Evolutionary conservation across 2,797 vertebrate species (phyloP).

Genomic region (Kryptopterus vitreolus): DNA sequence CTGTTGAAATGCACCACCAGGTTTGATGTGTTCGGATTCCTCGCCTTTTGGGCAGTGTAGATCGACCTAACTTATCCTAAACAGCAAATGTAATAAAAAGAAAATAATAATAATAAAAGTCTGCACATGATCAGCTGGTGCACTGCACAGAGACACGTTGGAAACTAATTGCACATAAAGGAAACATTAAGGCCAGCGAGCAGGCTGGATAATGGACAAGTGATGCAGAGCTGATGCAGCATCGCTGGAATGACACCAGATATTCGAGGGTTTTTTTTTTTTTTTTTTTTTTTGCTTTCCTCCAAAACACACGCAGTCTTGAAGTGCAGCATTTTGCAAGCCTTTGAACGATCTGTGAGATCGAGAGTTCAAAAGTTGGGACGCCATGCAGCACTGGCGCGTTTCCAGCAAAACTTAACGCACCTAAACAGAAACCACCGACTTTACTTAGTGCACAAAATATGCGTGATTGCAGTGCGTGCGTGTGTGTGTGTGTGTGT

Average conservation of each 20-base stretch:
- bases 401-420: slow-evolving; percentile 22
- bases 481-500: neutral
- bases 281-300: neutral
- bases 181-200: slow-evolving; percentile 46
- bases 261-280: slow-evolving; percentile 32
- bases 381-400: slow-evolving; percentile 67
- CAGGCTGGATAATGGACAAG: slow-evolving; percentile 67
- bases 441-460: slow-evolving; percentile 70
- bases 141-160: neutral
- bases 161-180: slow-evolving; percentile 1
- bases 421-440: too few species aligned
- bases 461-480: slow-evolving; percentile 63
- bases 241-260: slow-evolving; percentile 66
- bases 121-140: slow-evolving; percentile 4
- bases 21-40: neutral
- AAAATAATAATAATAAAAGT: neutral
- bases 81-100: neutral
- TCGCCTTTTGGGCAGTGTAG: slow-evolving; percentile 19
- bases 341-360: slow-evolving; percentile 40
- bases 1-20: slow-evolving; percentile 66
- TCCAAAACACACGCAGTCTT: slow-evolving; percentile 43
- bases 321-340: slow-evolving; percentile 11
- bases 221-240: slow-evolving; percentile 74
- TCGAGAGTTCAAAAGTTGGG: slow-evolving; percentile 73
- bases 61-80: slow-evolving; percentile 27